Conservation (phyloP, 2,113 vertebrate species). For the Dendrocopos noguchii region DNA sequence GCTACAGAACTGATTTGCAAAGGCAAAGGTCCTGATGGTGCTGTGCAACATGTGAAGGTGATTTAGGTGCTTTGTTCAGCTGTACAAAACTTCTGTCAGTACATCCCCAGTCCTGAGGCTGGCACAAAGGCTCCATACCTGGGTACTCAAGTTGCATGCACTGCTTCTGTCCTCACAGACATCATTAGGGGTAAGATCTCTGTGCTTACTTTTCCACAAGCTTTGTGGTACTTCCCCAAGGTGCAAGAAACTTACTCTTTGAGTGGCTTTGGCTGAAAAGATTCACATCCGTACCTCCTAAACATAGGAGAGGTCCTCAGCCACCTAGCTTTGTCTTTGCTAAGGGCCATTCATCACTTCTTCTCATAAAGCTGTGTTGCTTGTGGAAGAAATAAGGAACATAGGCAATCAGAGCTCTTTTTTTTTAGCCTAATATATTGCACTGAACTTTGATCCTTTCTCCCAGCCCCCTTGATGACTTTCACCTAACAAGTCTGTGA, state of each 20-base stretch:
- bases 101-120: background rate
- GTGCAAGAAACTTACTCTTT: background rate
- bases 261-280: background rate
- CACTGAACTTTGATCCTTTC: background rate
- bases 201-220: background rate
- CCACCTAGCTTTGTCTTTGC: background rate
- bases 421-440: background rate
- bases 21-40: background rate
- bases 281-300: background rate
- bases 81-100: background rate
- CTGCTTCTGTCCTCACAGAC: background rate
- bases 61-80: background rate
- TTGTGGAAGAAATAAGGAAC: background rate
- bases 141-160: fast-evolving
- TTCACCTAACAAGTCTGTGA: background rate
- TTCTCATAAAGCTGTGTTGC: background rate
- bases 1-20: background rate
- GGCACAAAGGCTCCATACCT: background rate
- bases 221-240: background rate
- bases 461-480: background rate
- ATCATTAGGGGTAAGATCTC: background rate
- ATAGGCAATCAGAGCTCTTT: background rate
- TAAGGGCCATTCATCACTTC: background rate
- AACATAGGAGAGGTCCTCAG: background rate
- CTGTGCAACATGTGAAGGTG: background rate